A percentile compares a stretch with the other conserved stretches of the same genome.
Conservation (phyloP, 2,888 invertebrate species). For the Morpho deidamia region DNA sequence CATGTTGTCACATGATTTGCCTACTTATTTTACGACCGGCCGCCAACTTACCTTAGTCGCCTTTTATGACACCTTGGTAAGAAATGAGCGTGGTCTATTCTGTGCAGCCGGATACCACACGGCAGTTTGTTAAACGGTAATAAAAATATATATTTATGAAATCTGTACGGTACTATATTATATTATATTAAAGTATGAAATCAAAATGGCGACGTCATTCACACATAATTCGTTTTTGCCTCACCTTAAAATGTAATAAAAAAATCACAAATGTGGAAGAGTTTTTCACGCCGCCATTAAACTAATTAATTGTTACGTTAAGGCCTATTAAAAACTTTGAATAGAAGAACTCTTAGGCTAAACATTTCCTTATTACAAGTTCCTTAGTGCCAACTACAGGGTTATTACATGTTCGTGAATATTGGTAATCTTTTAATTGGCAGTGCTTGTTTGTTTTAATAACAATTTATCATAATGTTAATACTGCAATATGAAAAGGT, state of each 20-base stretch:
- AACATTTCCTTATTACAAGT: constrained; percentile 19
- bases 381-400: neutral
- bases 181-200: no score
- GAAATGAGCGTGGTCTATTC: no score
- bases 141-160: no score
- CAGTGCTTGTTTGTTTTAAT: constrained; percentile 7
- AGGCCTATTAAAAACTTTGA: constrained; percentile 4
- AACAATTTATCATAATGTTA: neutral
- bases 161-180: no score
- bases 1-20: no score
- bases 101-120: no score
- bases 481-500: neutral
- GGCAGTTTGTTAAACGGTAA: no score
- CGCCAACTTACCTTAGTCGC: no score
- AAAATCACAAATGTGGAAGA: neutral
- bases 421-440: neutral
- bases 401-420: constrained; percentile 16
- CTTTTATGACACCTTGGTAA: no score
- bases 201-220: neutral
- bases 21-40: no score
- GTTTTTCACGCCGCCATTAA: constrained; percentile 5
- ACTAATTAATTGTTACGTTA: constrained; percentile 14
- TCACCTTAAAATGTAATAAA: neutral
- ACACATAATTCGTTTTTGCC: neutral
- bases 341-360: constrained; percentile 8